These are phyloP conservation scores for Nothocercus nigrocapillus DNA, from an alignment of 2,113 vertebrate genomes.

Conservation along the genomic window DNA sequence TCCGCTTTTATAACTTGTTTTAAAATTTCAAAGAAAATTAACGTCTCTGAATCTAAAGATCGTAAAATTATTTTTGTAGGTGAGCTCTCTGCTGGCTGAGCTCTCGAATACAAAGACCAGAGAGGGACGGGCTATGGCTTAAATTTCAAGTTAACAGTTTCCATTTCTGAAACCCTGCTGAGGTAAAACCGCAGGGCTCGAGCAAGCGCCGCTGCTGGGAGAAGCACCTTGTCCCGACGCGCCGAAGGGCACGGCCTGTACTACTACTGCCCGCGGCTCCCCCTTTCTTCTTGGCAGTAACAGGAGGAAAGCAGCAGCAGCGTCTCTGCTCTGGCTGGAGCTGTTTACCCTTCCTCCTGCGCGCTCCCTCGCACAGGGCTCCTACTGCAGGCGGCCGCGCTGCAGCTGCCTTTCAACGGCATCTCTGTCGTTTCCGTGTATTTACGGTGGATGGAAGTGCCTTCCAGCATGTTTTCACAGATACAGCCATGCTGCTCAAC, in stretches of 20 bases:
- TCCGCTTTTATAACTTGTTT: not conserved
- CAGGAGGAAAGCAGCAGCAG: not conserved
- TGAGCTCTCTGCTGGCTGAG: not conserved
- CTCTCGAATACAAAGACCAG: not conserved
- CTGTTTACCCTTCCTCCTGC: not conserved
- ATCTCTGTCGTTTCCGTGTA: not conserved
- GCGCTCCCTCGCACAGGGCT: too few species aligned
- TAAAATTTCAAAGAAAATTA: not conserved
- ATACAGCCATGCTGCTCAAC: not conserved
- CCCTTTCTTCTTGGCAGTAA: constrained; percentile 21
- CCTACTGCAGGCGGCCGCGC: too few species aligned
- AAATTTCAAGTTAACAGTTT: not conserved
- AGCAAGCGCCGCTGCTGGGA: not conserved
- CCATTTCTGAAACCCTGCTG: not conserved
- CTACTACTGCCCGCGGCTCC: constrained; percentile 21
- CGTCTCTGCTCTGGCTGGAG: not conserved
- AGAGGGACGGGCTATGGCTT: not conserved
- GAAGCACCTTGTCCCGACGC: not conserved
- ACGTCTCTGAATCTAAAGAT: not conserved
- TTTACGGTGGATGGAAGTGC: not conserved
- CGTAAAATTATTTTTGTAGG: not conserved
- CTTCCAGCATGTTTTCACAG: not conserved
- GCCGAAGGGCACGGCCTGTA: not conserved
- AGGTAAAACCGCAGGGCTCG: not conserved
- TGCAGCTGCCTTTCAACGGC: not conserved